Conservation (phyloP, 2,888 invertebrate species). For the Drosophila neotestacea region DNA sequence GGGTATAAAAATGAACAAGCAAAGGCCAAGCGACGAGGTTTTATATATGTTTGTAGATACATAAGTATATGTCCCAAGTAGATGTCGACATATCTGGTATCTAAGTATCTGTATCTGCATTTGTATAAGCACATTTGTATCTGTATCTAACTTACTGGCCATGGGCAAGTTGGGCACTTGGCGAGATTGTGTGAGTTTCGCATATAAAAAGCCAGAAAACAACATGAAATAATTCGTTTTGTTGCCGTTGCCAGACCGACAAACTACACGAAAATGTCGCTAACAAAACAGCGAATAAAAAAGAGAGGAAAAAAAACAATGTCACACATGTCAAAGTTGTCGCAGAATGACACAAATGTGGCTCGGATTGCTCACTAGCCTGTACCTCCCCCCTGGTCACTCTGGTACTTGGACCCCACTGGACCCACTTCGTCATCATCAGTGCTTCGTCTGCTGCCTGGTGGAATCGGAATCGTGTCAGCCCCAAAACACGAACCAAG, state of each 20-base stretch:
- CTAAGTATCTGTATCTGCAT: conserved; percentile 60
- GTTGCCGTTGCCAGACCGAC: conserved; percentile 63
- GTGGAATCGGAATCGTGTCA: conserved; percentile 76
- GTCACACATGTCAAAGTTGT: conserved; percentile 84
- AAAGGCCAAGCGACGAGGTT: conserved; percentile 47
- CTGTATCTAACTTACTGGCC: conserved; percentile 61
- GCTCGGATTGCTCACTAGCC: conserved; percentile 73
- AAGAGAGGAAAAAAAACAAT: conserved; percentile 65
- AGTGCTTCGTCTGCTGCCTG: conserved; percentile 42
- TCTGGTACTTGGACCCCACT: conserved; percentile 38
- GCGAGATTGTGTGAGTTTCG: conserved; percentile 55
- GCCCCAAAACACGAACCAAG: conserved; percentile 55
- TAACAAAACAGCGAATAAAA: conserved; percentile 47
- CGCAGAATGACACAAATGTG: conserved; percentile 82
- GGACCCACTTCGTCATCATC: conserved; percentile 41
- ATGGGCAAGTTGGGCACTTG: conserved; percentile 56
- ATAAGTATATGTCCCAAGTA: conserved; percentile 26
- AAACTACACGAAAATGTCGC: conserved; percentile 77
- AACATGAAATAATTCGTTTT: conserved; percentile 70
- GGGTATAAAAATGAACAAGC: conserved; percentile 23
- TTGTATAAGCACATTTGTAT: conserved; percentile 54
- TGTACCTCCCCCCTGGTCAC: conserved; percentile 26
- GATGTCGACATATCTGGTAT: conserved; percentile 49
- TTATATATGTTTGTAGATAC: conserved; percentile 19
- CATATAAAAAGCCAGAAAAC: conserved; percentile 53